Base-by-base conservation (phyloP, 1,140 invertebrate genomes). In the Drosophila sturtevanti region DNA sequence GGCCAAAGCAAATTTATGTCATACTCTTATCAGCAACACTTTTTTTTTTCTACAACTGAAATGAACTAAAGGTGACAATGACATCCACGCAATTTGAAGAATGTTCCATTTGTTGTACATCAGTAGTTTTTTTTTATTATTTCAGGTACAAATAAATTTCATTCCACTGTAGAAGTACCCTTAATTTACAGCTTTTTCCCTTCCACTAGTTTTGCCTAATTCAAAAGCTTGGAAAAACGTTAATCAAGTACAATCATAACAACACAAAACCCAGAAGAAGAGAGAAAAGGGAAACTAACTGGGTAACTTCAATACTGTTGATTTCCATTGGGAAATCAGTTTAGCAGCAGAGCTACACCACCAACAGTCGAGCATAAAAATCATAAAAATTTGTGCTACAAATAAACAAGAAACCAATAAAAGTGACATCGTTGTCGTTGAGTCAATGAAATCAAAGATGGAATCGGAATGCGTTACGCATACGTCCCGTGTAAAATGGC, bases 271-370 rank as follows among this genome's bases (percentile, higher is more conserved):
- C 38, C 11, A 64, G 7, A 63, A 38, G 11, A 31, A 22, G 51
- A 79, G 68, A 71, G 51, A 56, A 22, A 51, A 34, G 27, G 54
- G 38, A 71, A 67, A 75, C 59, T 63, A 60, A 63, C 68, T 41
- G 44, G 77, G 62, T 68, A 74, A 67, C 70, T 73, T 71, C 70
- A 64, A 66, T 55, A 67, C 60, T 76, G 41, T 68, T 87, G 82
- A 87, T 87, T 87, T 87, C 82, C 82, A 75, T 56, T 72, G 75
- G 82, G 82, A 87, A 87, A 87, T 87, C 82, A 87, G 84, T 87
- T 87, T 89, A 87, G 72, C 64, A 72, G 74, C 79, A 61, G 63
- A 61, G 63, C 70, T 63, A 56, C 34, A 14, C 11, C 31, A 58
- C 9, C 14, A 59, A 24, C 21, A 60, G 63, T 60, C 56, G 51